These are phyloP conservation scores for Lithosia quadra DNA, from an alignment of 2,888 invertebrate genomes.

Conservation along the genomic window DNA sequence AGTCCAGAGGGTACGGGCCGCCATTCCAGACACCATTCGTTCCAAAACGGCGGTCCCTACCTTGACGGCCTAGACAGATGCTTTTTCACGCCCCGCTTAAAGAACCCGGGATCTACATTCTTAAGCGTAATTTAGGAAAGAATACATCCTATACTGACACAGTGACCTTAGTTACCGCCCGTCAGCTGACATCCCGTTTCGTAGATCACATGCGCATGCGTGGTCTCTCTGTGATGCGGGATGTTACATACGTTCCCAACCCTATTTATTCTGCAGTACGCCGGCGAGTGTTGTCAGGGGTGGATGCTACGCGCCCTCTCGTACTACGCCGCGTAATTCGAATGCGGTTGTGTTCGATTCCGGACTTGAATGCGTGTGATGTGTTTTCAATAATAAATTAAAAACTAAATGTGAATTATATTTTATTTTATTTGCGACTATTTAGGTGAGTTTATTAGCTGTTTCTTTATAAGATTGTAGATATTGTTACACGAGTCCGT, in stretches of 20 bases:
- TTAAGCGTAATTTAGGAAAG: constrained; percentile 45
- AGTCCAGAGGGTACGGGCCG: too few relatives aligned
- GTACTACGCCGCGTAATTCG: constrained; percentile 44
- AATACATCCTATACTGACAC: constrained; percentile 67
- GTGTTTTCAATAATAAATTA: constrained; percentile 35
- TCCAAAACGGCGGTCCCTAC: too few relatives aligned
- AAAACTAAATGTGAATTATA: constrained; percentile 39
- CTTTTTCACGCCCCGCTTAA: too few relatives aligned
- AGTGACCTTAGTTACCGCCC: constrained; percentile 78
- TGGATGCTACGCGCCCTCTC: constrained; percentile 51
- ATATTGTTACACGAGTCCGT: constrained; percentile 2
- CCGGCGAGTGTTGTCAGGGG: constrained; percentile 50
- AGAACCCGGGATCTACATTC: too few relatives aligned
- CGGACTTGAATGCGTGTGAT: constrained; percentile 40
- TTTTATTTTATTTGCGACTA: constrained; percentile 8
- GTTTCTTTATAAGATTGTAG: constrained; percentile 19
- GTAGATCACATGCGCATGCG: constrained; percentile 70
- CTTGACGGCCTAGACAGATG: too few relatives aligned
- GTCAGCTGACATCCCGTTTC: constrained; percentile 78
- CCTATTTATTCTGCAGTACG: constrained; percentile 74
- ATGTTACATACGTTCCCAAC: constrained; percentile 64
- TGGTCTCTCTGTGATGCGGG: constrained; percentile 66
- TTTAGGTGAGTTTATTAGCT: constrained; percentile 38
- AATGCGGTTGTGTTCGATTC: constrained; percentile 48
- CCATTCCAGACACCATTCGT: too few relatives aligned